These are phyloP conservation scores for Hymenopus coronatus DNA, from an alignment of 2,888 invertebrate species.

Conservation along the genomic window DNA sequence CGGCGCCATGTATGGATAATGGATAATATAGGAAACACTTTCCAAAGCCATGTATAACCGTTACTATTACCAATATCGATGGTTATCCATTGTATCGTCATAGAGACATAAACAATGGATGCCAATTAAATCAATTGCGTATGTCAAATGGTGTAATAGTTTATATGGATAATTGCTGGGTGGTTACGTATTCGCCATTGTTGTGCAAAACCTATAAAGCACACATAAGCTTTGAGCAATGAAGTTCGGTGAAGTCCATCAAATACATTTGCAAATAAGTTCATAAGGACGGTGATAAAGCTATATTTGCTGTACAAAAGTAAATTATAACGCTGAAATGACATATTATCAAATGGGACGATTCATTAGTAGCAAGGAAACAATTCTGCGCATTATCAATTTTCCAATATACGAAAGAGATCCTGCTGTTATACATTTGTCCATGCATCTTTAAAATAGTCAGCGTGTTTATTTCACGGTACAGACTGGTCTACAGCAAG, in stretches of 20 bases:
- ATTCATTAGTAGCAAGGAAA: neutral
- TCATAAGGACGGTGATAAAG: neutral
- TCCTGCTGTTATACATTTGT: neutral
- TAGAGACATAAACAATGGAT: slow-evolving; percentile 37
- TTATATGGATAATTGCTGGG: neutral
- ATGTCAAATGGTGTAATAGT: slow-evolving; percentile 2
- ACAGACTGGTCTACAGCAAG: neutral
- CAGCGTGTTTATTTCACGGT: neutral
- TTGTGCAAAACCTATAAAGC: no score
- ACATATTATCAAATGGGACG: neutral
- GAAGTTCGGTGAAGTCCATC: no score
- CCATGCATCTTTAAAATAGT: neutral
- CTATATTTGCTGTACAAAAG: neutral
- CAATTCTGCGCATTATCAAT: neutral
- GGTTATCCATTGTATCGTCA: slow-evolving; percentile 43
- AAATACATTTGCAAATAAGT: neutral
- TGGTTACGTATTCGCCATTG: no score
- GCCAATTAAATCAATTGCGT: slow-evolving; percentile 21
- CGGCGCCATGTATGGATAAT: slow-evolving; percentile 40
- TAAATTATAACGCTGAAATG: neutral
- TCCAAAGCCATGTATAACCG: slow-evolving; percentile 25
- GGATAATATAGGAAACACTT: slow-evolving; percentile 18
- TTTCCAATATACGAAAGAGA: neutral
- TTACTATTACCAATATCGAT: slow-evolving; percentile 41
- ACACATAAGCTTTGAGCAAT: no score